Evolutionary conservation across 2,888 invertebrate genomes (phyloP), one percentile per base, ranked within the genome.

Genomic region (Bugula neritina): DNA sequence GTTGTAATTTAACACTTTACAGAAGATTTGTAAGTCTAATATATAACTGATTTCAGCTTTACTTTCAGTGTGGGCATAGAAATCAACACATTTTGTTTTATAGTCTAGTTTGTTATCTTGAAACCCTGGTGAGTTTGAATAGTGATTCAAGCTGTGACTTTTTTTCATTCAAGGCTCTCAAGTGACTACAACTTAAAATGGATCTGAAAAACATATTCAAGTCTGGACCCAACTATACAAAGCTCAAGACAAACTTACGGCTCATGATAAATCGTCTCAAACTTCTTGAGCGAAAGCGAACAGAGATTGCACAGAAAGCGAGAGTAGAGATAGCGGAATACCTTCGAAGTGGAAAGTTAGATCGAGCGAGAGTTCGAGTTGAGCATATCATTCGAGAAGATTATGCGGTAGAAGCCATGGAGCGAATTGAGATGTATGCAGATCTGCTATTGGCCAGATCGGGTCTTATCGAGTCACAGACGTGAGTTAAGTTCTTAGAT

Each of bases 371-470:
- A 84, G 99, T 99, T 75, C 88, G 98, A 34, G 99, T 99, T 13
- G 99, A 99, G 85, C 94, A 97, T 79, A 99, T 99, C 73, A 96
- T 99, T 79, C 90, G 99, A 69, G 97, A 98, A 86, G 99, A 99
- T 86, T 99, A 99, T 84, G 88, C 98, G 85, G 97, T 99, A 1
- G 99, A 99, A 86, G 98, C 98, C 0, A 94, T 98, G 92, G 99
- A 99, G 87, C 89, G 99, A 73, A 89, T 99, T 0, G 99, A 99
- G 87, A 98, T 99, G 96, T 99, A 95, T 83, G 98, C 99, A 86
- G 99, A 99, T 86, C 87, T 99, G 71, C 85, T 99, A 63, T 85
- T 99, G 72, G 98, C 99, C 0, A 88, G 99, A 79, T 98, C 97
- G 86, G 99, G 98, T 0, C 87, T 99, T 13, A 90, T 99, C 72